Conservation (phyloP, 2,797 vertebrate genomes). For the Pseudomugil tenellus region DNA sequence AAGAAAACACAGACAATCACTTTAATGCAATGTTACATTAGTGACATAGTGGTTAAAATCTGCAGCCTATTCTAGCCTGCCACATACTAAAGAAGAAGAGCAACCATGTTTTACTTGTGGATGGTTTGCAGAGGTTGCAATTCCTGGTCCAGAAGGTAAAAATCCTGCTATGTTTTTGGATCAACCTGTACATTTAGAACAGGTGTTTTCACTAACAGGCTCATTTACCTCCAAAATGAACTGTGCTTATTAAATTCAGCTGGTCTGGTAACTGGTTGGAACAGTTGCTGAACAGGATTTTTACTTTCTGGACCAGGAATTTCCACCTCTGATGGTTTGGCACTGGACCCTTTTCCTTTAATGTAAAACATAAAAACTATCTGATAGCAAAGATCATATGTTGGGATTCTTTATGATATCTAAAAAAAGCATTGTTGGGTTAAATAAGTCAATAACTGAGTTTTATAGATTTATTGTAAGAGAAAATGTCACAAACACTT, state of each 20-base stretch:
- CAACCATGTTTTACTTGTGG: constrained; percentile 4
- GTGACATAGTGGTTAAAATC: constrained; percentile 8
- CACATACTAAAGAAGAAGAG: constrained; percentile 1
- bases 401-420: constrained; percentile 7
- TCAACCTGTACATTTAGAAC: too few species aligned
- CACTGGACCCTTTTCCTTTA: not conserved
- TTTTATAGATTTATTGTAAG: not conserved
- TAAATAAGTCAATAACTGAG: constrained; percentile 15
- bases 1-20: not conserved
- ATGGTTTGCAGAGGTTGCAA: too few species aligned
- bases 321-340: not conserved
- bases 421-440: constrained; percentile 22
- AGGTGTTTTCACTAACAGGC: too few species aligned
- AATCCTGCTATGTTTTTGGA: too few species aligned
- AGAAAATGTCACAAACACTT: not conserved
- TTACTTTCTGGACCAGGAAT: too few species aligned
- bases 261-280: too few species aligned
- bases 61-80: constrained; percentile 26
- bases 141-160: too few species aligned
- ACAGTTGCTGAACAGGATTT: too few species aligned
- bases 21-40: constrained; percentile 10
- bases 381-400: not conserved
- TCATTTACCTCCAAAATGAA: too few species aligned
- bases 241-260: too few species aligned
- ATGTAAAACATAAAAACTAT: constrained; percentile 14